A percentile compares a stretch with the other conserved stretches of the same genome.
phyloP scores from a whole-genome alignment of 1,140 invertebrate genomes.

The Chelonus insularis region DNA sequence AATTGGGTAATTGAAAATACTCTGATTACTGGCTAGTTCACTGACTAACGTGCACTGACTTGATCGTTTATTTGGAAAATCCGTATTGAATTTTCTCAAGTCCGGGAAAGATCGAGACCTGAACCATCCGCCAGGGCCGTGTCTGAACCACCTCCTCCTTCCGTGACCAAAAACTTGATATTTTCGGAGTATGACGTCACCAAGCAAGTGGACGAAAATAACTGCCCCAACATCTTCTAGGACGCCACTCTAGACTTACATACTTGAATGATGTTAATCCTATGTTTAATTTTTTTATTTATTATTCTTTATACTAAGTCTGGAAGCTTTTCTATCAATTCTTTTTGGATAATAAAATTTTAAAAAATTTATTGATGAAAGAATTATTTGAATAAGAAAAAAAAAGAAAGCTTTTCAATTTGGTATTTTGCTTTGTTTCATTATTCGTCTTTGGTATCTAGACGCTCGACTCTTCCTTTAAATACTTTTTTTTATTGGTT shows the following conservation, averaged over 20 bases:
- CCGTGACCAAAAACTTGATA: conserved; percentile 48
- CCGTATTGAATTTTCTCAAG: conserved; percentile 42
- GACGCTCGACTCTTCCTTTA: neutral
- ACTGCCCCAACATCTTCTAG: conserved; percentile 47
- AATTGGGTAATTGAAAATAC: too few species aligned
- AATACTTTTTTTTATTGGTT: neutral
- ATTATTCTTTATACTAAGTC: neutral
- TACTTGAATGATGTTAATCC: conserved; percentile 29
- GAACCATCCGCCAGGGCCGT: conserved; percentile 43
- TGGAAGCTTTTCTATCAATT: too few species aligned
- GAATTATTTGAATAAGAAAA: too few species aligned
- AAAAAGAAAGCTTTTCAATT: too few species aligned
- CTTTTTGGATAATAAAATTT: too few species aligned
- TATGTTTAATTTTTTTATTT: conserved; percentile 29
- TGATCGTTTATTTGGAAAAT: conserved; percentile 12
- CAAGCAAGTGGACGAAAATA: conserved; percentile 52
- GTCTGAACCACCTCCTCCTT: conserved; percentile 32
- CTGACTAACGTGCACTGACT: neutral
- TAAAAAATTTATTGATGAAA: too few species aligned
- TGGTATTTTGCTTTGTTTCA: neutral
- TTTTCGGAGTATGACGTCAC: conserved; percentile 58
- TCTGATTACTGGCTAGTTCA: neutral
- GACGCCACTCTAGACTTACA: conserved; percentile 39
- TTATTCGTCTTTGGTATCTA: too few species aligned
- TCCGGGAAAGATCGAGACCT: conserved; percentile 53